Percentiles rank a stretch among this genome's conserved stretches.
phyloP scores from a whole-genome alignment of 1,140 invertebrate species.

The Drosophila elegans region DNA sequence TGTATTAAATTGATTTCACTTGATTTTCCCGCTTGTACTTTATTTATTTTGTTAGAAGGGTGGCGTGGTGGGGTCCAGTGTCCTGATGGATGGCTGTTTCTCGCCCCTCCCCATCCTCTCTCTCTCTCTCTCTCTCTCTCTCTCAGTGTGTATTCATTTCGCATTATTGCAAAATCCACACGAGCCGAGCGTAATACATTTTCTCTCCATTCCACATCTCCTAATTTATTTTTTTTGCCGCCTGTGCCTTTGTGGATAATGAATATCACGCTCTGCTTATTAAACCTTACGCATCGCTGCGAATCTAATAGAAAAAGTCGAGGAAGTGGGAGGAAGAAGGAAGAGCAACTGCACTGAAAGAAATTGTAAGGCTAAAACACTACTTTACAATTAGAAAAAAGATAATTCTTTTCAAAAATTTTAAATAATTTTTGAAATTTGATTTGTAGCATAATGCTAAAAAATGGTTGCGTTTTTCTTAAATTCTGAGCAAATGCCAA shows the following conservation, averaged over 20 bases:
- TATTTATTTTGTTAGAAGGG: slow-evolving; percentile 56
- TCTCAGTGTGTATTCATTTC: slow-evolving; percentile 66
- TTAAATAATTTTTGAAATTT: too few relatives aligned
- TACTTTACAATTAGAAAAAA: too few relatives aligned
- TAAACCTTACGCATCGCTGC: slow-evolving; percentile 63
- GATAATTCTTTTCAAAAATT: too few relatives aligned
- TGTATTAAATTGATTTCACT: slow-evolving; percentile 77
- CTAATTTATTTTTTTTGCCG: slow-evolving; percentile 10
- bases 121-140: too few relatives aligned
- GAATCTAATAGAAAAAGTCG: slow-evolving; percentile 49
- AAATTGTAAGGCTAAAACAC: neutral
- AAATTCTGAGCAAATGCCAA: too few relatives aligned
- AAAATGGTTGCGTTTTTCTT: too few relatives aligned
- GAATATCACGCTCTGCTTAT: slow-evolving; percentile 81
- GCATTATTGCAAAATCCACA: slow-evolving; percentile 80
- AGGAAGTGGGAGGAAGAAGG: neutral
- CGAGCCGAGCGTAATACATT: slow-evolving; percentile 58
- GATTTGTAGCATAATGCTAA: too few relatives aligned
- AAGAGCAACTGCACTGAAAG: neutral
- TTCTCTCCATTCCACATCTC: slow-evolving; percentile 3
- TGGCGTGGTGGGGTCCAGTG: slow-evolving; percentile 17
- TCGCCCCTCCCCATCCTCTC: neutral
- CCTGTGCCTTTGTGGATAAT: slow-evolving; percentile 50
- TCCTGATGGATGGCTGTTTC: slow-evolving; percentile 29
- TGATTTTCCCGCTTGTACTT: slow-evolving; percentile 69